Percentiles rank a stretch among this genome's conserved stretches.
phyloP scores from a whole-genome alignment of 2,888 invertebrate species.

The Balanococcus diminutus region DNA sequence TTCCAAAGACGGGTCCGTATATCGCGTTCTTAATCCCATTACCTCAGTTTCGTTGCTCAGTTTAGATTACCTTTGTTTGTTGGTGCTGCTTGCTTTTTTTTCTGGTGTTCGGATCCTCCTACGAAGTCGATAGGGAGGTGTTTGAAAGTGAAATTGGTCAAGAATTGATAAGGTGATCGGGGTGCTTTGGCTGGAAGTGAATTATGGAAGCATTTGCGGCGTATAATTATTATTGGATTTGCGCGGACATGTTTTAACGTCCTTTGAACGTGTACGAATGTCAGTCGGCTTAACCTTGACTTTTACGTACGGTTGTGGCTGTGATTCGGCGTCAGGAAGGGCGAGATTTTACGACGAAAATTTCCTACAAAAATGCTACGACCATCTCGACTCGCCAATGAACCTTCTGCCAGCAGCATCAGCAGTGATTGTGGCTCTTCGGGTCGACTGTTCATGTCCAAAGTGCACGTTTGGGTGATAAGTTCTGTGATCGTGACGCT shows the following conservation, averaged over 20 bases:
- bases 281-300: conserved; percentile 36
- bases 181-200: no score
- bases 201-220: neutral
- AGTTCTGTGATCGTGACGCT: conserved; percentile 8
- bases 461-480: neutral
- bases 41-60: no score
- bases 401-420: neutral
- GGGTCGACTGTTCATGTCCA: neutral
- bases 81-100: neutral
- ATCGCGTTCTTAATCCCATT: neutral
- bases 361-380: neutral
- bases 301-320: neutral
- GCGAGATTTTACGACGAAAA: neutral
- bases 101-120: neutral
- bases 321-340: neutral
- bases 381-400: neutral
- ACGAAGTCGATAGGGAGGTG: no score
- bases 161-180: no score
- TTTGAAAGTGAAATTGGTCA: no score
- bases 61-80: no score
- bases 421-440: no score
- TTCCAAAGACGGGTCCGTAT: neutral
- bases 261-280: conserved; percentile 29
- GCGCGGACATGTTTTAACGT: conserved; percentile 13
- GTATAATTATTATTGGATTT: neutral